Evolutionary conservation across 2,888 invertebrate genomes (phyloP).

Genomic region (Hypselothyrea guttata): DNA sequence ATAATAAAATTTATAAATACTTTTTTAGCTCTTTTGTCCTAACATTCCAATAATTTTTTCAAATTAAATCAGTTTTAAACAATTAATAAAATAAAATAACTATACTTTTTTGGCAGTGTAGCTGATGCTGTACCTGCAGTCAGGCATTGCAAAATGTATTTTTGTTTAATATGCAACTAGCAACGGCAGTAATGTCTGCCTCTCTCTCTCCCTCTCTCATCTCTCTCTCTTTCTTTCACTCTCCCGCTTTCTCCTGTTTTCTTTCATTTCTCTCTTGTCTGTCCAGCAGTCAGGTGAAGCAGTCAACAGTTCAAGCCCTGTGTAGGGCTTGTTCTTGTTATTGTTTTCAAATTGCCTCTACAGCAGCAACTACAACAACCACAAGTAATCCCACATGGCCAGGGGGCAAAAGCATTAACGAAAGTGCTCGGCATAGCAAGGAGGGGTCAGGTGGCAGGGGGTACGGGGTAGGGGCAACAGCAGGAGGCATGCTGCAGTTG

Average conservation of each 20-base stretch:
- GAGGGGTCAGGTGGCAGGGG: no score
- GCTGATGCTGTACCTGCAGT: slow-evolving; percentile 13
- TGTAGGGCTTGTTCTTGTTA: slow-evolving; percentile 43
- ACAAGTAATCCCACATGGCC: slow-evolving; percentile 70
- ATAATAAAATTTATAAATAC: no score
- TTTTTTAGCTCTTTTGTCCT: no score
- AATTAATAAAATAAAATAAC: no score
- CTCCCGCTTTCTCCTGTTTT: no score
- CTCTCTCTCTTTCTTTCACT: no score
- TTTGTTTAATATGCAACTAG: slow-evolving; percentile 40
- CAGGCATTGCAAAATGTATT: slow-evolving; percentile 46
- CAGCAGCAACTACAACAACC: slow-evolving; percentile 38
- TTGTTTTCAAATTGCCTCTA: slow-evolving; percentile 65
- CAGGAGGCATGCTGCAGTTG: slow-evolving; percentile 5
- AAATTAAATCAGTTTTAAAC: no score
- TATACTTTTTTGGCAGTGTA: no score
- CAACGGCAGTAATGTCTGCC: background rate
- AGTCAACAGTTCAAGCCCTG: slow-evolving; percentile 56
- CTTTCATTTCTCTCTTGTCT: no score
- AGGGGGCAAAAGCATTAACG: slow-evolving; percentile 76
- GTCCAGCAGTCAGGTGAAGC: slow-evolving; percentile 44
- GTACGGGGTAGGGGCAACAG: background rate
- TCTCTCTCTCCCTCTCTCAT: no score
- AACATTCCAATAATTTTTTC: no score
- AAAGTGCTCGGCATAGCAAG: slow-evolving; percentile 56